Evolutionary conservation across 2,888 invertebrate genomes (phyloP).

Genomic region (Phania funesta): DNA sequence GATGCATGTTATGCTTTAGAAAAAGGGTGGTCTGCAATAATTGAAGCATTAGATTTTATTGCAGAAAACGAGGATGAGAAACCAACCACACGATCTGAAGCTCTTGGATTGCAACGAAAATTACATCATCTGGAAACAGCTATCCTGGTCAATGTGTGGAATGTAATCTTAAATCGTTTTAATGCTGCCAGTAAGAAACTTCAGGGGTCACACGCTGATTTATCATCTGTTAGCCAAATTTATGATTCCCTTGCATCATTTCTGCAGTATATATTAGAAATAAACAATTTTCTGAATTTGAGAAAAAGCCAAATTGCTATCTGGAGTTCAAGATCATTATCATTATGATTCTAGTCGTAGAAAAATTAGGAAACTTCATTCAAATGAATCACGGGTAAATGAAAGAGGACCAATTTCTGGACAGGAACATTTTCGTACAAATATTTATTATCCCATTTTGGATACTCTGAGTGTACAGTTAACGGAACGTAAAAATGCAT

Average conservation of each 20-base stretch:
- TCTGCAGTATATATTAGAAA: not conserved
- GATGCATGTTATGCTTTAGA: no score
- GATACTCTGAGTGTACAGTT: conserved; percentile 7
- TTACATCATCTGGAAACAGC: no score
- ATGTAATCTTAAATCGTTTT: not conserved
- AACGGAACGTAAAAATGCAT: not conserved
- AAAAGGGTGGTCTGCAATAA: no score
- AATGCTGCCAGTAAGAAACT: conserved; percentile 22
- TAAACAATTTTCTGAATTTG: not conserved
- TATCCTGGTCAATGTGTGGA: not conserved
- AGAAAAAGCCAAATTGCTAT: no score
- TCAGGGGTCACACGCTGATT: conserved; percentile 15
- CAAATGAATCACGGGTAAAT: not conserved
- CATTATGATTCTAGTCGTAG: not conserved
- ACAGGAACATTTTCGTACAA: not conserved
- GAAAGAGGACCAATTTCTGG: not conserved
- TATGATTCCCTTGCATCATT: conserved; percentile 1
- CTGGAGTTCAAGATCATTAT: no score
- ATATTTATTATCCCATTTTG: conserved; percentile 7
- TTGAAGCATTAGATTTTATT: no score
- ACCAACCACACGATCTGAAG: not conserved
- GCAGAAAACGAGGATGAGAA: conserved; percentile 9
- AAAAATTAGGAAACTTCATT: not conserved
- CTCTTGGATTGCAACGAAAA: conserved; percentile 14
- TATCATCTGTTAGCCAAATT: conserved; percentile 17